Conservation (phyloP, 2,888 invertebrate species). For the Eucera pruinosa region DNA sequence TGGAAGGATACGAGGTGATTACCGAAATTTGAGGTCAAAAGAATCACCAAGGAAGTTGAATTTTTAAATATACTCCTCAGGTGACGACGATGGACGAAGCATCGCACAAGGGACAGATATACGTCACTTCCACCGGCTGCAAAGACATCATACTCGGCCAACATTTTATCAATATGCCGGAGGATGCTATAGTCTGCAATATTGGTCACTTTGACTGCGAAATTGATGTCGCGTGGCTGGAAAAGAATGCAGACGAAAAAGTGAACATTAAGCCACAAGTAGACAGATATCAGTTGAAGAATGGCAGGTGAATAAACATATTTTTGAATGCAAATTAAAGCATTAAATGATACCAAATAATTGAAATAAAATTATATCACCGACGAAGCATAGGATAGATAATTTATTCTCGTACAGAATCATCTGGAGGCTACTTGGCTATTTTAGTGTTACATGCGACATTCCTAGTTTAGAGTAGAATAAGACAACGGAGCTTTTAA, state of each 20-base stretch:
- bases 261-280: conserved; percentile 98
- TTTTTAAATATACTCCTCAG: conserved; percentile 78
- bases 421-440: too few relatives aligned
- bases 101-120: conserved; percentile 95
- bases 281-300: conserved; percentile 95
- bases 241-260: conserved; percentile 94
- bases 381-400: too few relatives aligned
- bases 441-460: too few relatives aligned
- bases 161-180: conserved; percentile 96
- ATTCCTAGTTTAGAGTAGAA: too few relatives aligned
- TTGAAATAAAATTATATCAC: too few relatives aligned
- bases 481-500: too few relatives aligned
- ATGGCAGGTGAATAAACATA: conserved; percentile 87
- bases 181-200: conserved; percentile 99
- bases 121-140: conserved; percentile 99
- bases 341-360: background rate
- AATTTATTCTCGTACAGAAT: too few relatives aligned
- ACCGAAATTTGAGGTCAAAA: background rate
- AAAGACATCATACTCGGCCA: conserved; percentile 94
- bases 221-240: conserved; percentile 98
- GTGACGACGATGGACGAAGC: conserved; percentile 98
- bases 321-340: background rate
- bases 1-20: conserved; percentile 97
- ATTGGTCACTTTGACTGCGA: conserved; percentile 99
- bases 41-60: background rate